Percentiles rank a stretch among this genome's conserved stretches.
Conservation (phyloP, 2,797 vertebrate genomes). For the Cygnus olor region DNA sequence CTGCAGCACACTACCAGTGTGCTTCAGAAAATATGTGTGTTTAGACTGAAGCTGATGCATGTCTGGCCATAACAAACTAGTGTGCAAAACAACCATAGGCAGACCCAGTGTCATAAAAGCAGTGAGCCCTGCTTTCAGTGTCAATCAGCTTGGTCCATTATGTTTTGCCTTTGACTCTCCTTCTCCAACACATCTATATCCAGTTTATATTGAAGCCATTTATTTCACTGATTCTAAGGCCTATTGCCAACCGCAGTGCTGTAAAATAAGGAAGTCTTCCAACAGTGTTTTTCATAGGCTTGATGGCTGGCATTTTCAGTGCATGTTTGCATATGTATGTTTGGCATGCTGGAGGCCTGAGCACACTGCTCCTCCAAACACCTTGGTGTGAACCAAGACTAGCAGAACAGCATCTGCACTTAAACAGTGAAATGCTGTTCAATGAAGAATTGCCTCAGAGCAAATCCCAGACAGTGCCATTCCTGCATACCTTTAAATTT, state of each 20-base stretch:
- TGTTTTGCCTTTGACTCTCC: background rate
- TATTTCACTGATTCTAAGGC: background rate
- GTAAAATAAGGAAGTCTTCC: background rate
- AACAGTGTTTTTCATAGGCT: background rate
- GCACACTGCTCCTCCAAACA: background rate
- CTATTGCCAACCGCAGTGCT: background rate
- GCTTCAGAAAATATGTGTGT: fast-evolving
- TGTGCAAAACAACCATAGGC: background rate
- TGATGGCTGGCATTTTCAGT: background rate
- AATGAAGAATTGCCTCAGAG: background rate
- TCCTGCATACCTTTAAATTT: background rate
- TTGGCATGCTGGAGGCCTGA: background rate
- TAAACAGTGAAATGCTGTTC: background rate
- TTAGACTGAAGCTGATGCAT: background rate
- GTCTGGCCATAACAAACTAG: background rate
- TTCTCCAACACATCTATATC: background rate
- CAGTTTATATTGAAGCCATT: background rate
- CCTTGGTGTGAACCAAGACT: fast-evolving
- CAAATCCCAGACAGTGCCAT: background rate
- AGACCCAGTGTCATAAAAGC: background rate
- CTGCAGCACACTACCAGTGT: background rate
- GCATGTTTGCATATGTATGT: background rate
- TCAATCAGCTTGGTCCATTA: background rate
- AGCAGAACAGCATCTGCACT: background rate
- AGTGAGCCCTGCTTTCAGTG: background rate